Base-by-base conservation (phyloP, 2,888 invertebrate species). In the Pelosia muscerda region DNA sequence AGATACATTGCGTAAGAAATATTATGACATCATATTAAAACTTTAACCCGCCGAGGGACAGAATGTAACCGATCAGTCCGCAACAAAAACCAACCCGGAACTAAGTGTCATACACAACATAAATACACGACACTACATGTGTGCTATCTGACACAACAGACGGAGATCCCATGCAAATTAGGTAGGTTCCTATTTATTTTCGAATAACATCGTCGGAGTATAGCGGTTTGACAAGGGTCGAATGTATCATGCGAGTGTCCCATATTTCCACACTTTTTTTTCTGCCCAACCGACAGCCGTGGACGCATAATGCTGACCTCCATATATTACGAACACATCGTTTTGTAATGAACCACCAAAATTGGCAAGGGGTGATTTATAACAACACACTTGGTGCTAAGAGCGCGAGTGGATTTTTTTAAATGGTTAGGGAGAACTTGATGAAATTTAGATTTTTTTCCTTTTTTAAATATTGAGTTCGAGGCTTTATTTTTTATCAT, bases 231-330 rank as follows among this genome's bases (percentile, higher is more conserved):
- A 90, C 88, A 86, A 87, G 90, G 90, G 90, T 90, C 83, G 84
- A 79, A 86, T 87, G 84, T 87, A 87, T 90, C 88, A 88, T 87
- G 85, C 84, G 76, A 79, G 69, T 80, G 81, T 85, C 86, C 85
- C 86, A 89, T 89, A 89, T 88, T 90, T 90, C 83, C 81, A 82
- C 88, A 86, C 84, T 88, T 86, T 84, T 83, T 81, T 86, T 84
- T 83, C 79, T 85, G 88, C 84, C 75, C 80, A 86, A 73, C 82
- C 83, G 84, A 85, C 86, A 83, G 81, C 80, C 71, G 81, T 77
- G 81, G 75, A 75, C 69, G 66, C 56, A 65, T 69, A 69, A 73
- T 65, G 77, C 79, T 81, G 87, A 86, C 90, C 88, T 84, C 86
- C 88, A 89, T 90, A 88, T 85, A 88, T 89, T 88, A 89, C 70